Evolutionary conservation across 1,140 invertebrate genomes (phyloP).

Genomic region (Aphis gossypii): DNA sequence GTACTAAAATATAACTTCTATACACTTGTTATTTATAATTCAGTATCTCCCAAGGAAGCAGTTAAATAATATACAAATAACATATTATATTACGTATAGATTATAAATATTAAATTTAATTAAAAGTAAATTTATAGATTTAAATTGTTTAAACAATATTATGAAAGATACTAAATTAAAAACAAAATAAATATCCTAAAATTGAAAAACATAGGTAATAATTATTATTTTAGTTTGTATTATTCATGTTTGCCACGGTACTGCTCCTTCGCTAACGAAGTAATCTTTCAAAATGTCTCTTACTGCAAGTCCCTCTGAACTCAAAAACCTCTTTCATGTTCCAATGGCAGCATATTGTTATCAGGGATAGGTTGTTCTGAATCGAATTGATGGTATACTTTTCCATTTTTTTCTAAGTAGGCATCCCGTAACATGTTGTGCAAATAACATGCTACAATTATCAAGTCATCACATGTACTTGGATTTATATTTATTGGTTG

Average conservation of each 20-base stretch:
- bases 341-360: neutral
- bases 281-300: neutral
- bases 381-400: neutral
- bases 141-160: too few species aligned
- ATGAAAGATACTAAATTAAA: too few species aligned
- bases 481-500: neutral
- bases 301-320: neutral
- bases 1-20: too few species aligned
- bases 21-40: too few species aligned
- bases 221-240: neutral
- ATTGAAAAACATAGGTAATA: neutral
- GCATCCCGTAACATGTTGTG: neutral
- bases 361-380: neutral
- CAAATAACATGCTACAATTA: neutral
- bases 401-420: neutral
- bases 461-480: neutral
- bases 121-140: too few species aligned
- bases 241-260: neutral
- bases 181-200: neutral
- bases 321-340: neutral
- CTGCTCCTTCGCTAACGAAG: neutral
- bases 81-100: too few species aligned
- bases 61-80: too few species aligned
- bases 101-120: too few species aligned
- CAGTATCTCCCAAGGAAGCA: too few species aligned